Base-by-base conservation (phyloP, 2,113 vertebrate genomes). In the Takifugu bimaculatus region DNA sequence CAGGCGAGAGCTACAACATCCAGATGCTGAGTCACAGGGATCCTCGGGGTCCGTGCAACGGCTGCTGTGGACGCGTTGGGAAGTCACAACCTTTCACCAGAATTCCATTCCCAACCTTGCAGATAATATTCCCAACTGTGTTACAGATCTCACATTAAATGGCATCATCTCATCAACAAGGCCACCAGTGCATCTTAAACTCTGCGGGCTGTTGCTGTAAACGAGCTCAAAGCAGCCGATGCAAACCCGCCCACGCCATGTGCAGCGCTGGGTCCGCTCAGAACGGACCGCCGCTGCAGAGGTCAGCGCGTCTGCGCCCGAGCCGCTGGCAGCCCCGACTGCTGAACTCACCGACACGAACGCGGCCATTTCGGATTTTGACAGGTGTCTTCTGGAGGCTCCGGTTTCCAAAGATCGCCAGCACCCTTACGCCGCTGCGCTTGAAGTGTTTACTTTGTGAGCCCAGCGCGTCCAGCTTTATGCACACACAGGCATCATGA, bases 331-430 rank as follows among this genome's bases (percentile, higher is more conserved):
- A 75, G 67, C 29, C 58, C 53, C 50, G 57, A 79, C 65, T 60
- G 78, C 61, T 82, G 75, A 82, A 90, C 89, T 89, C 81, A 90
- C 89, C 84, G 89, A 85, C 54, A 91, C 80, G 64, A 91, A 91
- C 1, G 89, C 70, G 56, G 89, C 83, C 89, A 91, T 91, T 68
- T 80, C 55, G 71, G 74, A 70, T 56, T 60, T 50, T 55, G 76
- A 82, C 74, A 70, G 79, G 71, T 78, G 77, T 70, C 53, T 59
- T 51, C 13, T 57, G 45, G 26, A 54, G 65, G 62, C 65, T 67
- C 50, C 69, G 58, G 55, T 58, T 79, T 79, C 72, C 11, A 10
- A 39, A 10, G 35, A 32, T 32, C 5, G 29, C 29, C 20, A 32
- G 35, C 35, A 39, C 35, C 35, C 20, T 54, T 67, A 26, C 7